Evolutionary conservation across 64 coral and sea anemone species (phyloP).

Genomic region (Trachythela sp.): DNA sequence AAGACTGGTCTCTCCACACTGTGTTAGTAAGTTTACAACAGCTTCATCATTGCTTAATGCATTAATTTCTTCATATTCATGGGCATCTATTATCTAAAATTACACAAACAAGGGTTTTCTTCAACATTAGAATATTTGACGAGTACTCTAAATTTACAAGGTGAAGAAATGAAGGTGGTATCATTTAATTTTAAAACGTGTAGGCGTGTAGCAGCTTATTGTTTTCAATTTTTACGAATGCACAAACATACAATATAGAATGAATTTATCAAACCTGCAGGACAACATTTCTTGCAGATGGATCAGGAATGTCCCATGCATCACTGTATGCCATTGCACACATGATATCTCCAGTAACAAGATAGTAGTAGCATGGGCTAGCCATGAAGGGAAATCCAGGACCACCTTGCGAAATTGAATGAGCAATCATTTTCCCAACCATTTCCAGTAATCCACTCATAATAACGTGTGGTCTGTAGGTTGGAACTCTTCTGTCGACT

Average conservation of each 20-base stretch:
- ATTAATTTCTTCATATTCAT: background rate
- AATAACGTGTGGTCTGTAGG: slow-evolving; percentile 41
- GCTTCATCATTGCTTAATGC: background rate
- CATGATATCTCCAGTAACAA: slow-evolving; percentile 48
- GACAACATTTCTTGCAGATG: background rate
- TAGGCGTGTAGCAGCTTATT: background rate
- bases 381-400: slow-evolving; percentile 47
- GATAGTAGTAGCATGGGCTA: slow-evolving; percentile 44
- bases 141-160: too few species aligned
- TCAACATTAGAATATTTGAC: too few species aligned
- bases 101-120: too few species aligned
- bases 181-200: background rate
- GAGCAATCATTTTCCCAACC: too few species aligned
- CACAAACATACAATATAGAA: background rate
- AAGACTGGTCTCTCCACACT: background rate
- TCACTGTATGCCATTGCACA: slow-evolving; percentile 21
- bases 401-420: slow-evolving; percentile 32
- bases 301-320: background rate
- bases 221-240: too few species aligned
- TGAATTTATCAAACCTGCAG: background rate
- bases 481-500: slow-evolving; percentile 38
- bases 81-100: background rate
- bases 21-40: background rate
- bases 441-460: slow-evolving; percentile 42
- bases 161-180: too few species aligned